Evolutionary conservation across 35 echinoderm and acorn worm genomes (phyloP).

Genomic region (Ptychodera flava): DNA sequence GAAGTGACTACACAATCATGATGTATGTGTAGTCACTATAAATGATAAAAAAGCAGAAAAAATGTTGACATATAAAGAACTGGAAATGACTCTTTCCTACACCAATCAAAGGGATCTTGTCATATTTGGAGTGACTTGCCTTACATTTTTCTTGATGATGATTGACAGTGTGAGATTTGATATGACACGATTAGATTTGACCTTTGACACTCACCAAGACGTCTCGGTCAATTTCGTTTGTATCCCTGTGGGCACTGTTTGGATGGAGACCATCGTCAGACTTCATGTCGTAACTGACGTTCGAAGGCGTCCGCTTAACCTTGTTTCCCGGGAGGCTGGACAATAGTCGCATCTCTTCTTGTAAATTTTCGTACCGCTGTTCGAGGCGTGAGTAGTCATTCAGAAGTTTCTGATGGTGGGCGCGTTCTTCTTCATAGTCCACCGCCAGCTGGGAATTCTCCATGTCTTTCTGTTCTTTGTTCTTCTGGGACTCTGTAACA

Average conservation of each 20-base stretch:
- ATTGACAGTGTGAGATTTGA: too few relatives aligned
- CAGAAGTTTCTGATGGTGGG: slow-evolving; percentile 78
- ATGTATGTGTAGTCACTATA: too few relatives aligned
- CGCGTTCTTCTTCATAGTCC: slow-evolving; percentile 69
- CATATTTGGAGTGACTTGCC: too few relatives aligned
- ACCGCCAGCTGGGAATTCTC: slow-evolving; percentile 25
- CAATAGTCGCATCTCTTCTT: slow-evolving; percentile 80
- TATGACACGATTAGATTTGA: too few relatives aligned
- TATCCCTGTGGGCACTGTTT: background rate
- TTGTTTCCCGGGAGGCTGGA: slow-evolving; percentile 28
- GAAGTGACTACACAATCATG: too few relatives aligned
- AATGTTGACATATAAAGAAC: too few relatives aligned
- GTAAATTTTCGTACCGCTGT: slow-evolving; percentile 80
- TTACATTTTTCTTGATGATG: too few relatives aligned
- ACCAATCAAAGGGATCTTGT: too few relatives aligned
- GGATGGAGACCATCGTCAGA: background rate
- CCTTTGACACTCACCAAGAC: background rate
- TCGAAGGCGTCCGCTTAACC: background rate
- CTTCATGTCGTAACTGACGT: background rate
- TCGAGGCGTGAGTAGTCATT: slow-evolving; percentile 80
- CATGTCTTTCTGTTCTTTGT: slow-evolving; percentile 25
- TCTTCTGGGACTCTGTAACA: background rate
- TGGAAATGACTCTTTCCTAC: too few relatives aligned
- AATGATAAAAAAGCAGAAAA: too few relatives aligned
- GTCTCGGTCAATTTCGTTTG: background rate